Conservation (phyloP, 2,113 vertebrate species). For the Ptilonorhynchus violaceus region DNA sequence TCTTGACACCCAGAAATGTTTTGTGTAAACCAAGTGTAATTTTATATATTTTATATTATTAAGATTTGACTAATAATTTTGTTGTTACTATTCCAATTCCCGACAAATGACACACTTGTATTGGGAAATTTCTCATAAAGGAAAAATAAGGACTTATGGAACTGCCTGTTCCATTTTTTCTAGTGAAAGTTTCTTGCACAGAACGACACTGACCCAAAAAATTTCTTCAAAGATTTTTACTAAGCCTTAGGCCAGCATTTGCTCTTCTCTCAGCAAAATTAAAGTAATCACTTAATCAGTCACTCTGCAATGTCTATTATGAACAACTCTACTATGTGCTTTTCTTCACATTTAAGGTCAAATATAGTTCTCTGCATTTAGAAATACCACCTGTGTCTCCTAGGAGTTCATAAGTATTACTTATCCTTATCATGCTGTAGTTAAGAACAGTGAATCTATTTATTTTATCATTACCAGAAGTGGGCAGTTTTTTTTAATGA, state of each 20-base stretch:
- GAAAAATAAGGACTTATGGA: neutral
- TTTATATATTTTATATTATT: neutral
- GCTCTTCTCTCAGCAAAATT: neutral
- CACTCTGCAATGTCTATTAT: neutral
- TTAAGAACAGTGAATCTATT: neutral
- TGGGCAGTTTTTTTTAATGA: neutral
- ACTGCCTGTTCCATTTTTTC: neutral
- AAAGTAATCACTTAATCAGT: neutral
- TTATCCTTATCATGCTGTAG: neutral
- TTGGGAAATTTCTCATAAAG: neutral
- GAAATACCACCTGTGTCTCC: neutral
- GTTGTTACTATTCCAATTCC: neutral
- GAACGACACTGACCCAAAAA: neutral
- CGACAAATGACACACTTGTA: neutral
- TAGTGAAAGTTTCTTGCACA: neutral
- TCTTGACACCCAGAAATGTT: neutral
- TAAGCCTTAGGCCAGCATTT: neutral
- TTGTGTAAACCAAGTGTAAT: neutral
- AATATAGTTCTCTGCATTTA: neutral
- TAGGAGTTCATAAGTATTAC: neutral
- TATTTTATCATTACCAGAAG: neutral
- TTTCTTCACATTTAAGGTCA: neutral
- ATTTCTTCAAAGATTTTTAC: neutral
- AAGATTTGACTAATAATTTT: neutral
- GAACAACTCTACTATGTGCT: neutral